A percentile compares a stretch with the other conserved stretches of the same genome.
Conservation (phyloP, 2,113 vertebrate species). For the Cyprinodon tularosa region DNA sequence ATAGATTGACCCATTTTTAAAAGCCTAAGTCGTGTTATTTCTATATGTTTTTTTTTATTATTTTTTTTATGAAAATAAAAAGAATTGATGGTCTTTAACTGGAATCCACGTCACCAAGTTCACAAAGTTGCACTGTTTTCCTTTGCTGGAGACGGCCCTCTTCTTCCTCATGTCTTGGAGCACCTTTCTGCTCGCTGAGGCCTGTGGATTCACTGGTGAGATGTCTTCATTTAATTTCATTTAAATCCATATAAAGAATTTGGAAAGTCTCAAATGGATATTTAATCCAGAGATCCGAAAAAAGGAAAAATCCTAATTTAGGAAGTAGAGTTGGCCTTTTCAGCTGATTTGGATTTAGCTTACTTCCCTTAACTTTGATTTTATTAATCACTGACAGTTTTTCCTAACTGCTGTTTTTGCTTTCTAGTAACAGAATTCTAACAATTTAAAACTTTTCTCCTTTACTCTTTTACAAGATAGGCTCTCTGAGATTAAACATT, state of each 20-base stretch:
- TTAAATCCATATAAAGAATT: not conserved
- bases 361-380: too few species aligned
- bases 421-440: too few species aligned
- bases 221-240: not conserved
- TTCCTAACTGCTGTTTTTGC: too few species aligned
- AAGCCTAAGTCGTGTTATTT: not conserved
- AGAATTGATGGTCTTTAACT: conserved; percentile 80
- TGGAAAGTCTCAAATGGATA: not conserved
- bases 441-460: too few species aligned
- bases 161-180: conserved; percentile 99
- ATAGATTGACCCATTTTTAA: not conserved
- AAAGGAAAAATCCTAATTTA: too few species aligned
- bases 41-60: too few species aligned
- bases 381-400: too few species aligned
- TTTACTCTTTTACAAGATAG: too few species aligned
- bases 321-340: too few species aligned
- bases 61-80: too few species aligned
- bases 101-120: conserved; percentile 92
- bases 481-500: too few species aligned
- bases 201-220: conserved; percentile 97
- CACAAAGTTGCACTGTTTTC: conserved; percentile 97
- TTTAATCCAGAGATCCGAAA: not conserved
- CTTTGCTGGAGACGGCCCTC: conserved; percentile 96
- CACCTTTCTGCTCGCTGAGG: conserved; percentile 96
- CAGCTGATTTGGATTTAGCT: too few species aligned